These are phyloP conservation scores for Globodera rostochiensis DNA, from an alignment of 1,140 invertebrate species.

Conservation along the genomic window DNA sequence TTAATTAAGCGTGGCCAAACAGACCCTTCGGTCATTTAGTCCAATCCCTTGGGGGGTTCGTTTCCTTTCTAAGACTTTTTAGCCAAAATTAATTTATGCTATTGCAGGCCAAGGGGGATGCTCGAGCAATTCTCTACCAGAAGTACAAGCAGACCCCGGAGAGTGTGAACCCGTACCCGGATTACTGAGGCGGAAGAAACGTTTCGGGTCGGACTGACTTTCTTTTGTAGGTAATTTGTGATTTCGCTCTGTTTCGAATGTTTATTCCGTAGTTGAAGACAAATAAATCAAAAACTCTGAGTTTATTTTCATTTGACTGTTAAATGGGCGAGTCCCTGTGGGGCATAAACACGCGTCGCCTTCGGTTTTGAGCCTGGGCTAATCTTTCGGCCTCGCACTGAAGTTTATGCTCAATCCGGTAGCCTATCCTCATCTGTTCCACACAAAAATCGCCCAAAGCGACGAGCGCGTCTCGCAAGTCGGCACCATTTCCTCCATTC, in stretches of 20 bases:
- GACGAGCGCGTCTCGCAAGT: slow-evolving; percentile 48
- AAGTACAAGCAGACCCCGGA: slow-evolving; percentile 7
- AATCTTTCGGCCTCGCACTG: slow-evolving; percentile 53
- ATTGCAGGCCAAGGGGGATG: slow-evolving; percentile 5
- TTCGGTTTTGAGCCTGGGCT: slow-evolving; percentile 31
- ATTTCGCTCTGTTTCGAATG: slow-evolving; percentile 1
- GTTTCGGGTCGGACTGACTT: background rate
- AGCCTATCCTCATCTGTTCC: slow-evolving; percentile 58
- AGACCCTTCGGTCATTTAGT: background rate
- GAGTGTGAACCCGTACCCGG: background rate
- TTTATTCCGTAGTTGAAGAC: background rate
- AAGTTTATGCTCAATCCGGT: slow-evolving; percentile 54
- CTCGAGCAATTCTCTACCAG: background rate
- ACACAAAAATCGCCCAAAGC: slow-evolving; percentile 54
- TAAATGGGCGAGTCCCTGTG: background rate
- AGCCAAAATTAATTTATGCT: background rate
- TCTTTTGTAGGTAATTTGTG: slow-evolving; percentile 10
- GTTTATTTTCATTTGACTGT: background rate
- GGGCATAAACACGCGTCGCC: background rate
- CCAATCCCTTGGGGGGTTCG: too few relatives aligned
- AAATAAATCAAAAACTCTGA: background rate
- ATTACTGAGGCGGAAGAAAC: background rate
- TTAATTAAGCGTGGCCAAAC: background rate
- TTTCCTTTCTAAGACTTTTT: too few relatives aligned
- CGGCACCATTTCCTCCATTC: slow-evolving; percentile 31